These are phyloP conservation scores for Aradophagus sp. DNA, from an alignment of 1,140 invertebrate species.

Conservation along the genomic window DNA sequence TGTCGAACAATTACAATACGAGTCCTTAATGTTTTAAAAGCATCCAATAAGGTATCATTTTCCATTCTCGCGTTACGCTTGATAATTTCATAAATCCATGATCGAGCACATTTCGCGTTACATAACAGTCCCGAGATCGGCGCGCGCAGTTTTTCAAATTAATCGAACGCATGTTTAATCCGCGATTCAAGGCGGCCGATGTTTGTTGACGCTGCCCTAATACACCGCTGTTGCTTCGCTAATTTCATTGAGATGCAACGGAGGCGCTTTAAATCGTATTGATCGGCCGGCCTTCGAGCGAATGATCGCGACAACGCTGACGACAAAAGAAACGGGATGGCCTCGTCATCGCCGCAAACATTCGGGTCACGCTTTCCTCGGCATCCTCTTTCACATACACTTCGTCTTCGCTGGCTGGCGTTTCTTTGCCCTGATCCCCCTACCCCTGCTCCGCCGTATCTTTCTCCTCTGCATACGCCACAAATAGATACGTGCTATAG, in stretches of 20 bases:
- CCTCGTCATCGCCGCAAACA: slow-evolving; percentile 49
- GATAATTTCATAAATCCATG: slow-evolving; percentile 52
- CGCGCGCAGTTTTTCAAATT: slow-evolving; percentile 45
- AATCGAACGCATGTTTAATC: slow-evolving; percentile 54
- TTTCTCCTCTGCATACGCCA: slow-evolving; percentile 27
- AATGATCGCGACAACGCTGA: slow-evolving; percentile 54
- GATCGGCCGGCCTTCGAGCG: slow-evolving; percentile 50
- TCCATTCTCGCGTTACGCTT: slow-evolving; percentile 30
- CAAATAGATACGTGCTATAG: slow-evolving; percentile 50
- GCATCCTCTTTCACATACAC: slow-evolving; percentile 43
- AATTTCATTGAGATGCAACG: slow-evolving; percentile 55
- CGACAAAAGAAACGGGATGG: slow-evolving; percentile 55
- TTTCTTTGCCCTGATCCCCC: slow-evolving; percentile 27
- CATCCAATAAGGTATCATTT: slow-evolving; percentile 37
- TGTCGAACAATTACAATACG: slow-evolving; percentile 10
- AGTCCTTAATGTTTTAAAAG: slow-evolving; percentile 31
- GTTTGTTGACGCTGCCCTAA: slow-evolving; percentile 50
- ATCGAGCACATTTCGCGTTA: slow-evolving; percentile 38
- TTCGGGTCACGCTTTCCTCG: slow-evolving; percentile 57
- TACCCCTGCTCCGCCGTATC: slow-evolving; percentile 10
- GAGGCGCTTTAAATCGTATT: slow-evolving; percentile 51
- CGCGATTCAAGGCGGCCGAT: slow-evolving; percentile 43
- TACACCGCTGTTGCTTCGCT: slow-evolving; percentile 41
- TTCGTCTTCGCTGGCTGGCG: slow-evolving; percentile 20
- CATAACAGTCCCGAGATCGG: slow-evolving; percentile 27